Conservation (phyloP, 2,888 invertebrate species). For the Pardosa pseudoannulata region DNA sequence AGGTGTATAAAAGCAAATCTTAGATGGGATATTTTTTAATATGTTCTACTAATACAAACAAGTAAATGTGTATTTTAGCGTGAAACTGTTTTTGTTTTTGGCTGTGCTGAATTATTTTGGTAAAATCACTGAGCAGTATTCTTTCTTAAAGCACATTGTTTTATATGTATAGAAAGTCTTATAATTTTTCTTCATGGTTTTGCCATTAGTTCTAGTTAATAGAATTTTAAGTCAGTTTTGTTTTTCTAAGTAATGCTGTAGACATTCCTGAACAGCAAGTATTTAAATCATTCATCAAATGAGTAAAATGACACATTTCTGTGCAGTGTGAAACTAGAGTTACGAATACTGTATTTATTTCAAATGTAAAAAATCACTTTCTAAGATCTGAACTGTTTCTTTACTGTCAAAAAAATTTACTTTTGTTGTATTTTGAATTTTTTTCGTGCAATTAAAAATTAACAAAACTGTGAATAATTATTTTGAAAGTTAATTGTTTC, state of each 20-base stretch:
- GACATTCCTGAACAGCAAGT: not conserved
- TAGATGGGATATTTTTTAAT: constrained; percentile 8
- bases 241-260: not conserved
- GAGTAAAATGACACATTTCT: not conserved
- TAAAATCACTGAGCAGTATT: not conserved
- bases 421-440: too few relatives aligned
- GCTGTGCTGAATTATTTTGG: not conserved
- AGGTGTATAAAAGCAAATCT: not conserved
- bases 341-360: too few relatives aligned
- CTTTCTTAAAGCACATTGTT: not conserved
- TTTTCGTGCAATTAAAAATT: too few relatives aligned
- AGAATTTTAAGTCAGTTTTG: not conserved
- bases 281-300: not conserved
- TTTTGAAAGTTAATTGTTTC: too few relatives aligned
- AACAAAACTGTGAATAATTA: too few relatives aligned
- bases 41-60: not conserved
- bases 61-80: constrained; percentile 10
- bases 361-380: too few relatives aligned
- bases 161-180: not conserved
- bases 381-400: too few relatives aligned
- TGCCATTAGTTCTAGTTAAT: not conserved
- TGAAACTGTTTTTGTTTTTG: not conserved
- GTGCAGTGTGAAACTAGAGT: not conserved
- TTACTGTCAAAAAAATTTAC: too few relatives aligned
- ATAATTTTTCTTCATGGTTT: not conserved